phyloP scores from a whole-genome alignment of 2,113 vertebrate genomes.

The Machaerirhynchus nigripectus region DNA sequence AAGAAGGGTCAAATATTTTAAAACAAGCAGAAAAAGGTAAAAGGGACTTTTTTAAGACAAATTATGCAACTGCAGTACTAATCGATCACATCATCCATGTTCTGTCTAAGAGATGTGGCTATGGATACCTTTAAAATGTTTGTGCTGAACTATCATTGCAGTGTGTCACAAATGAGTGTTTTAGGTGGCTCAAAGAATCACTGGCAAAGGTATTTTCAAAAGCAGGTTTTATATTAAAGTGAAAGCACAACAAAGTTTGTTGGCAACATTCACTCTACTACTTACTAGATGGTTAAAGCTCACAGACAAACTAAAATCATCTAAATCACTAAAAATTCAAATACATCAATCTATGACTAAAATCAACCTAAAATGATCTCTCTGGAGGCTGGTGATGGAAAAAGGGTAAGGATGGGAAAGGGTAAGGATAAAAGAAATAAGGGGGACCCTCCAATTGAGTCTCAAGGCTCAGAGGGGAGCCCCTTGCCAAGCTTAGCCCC shows the following conservation, averaged over 20 bases:
- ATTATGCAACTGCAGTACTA: not conserved
- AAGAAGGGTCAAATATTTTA: not conserved
- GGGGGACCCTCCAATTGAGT: not conserved
- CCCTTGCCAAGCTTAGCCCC: not conserved
- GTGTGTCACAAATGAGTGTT: not conserved
- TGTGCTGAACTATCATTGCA: not conserved
- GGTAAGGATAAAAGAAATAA: not conserved
- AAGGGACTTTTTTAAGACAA: not conserved
- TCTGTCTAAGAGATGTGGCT: not conserved
- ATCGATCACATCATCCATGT: not conserved
- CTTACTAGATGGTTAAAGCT: not conserved
- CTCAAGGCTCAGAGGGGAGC: not conserved
- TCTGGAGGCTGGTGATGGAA: not conserved
- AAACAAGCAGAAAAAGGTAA: not conserved
- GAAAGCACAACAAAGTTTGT: not conserved
- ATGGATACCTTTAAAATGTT: not conserved
- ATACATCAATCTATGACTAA: not conserved
- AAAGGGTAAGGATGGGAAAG: not conserved
- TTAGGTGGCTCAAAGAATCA: not conserved
- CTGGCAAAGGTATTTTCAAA: not conserved
- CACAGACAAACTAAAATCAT: not conserved
- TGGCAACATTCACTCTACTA: not conserved
- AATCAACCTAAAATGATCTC: not conserved
- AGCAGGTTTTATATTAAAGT: not conserved
- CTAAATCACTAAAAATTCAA: not conserved